Base-by-base conservation (phyloP, 2,113 vertebrate genomes). In the human (Homo sapiens) region DNA sequence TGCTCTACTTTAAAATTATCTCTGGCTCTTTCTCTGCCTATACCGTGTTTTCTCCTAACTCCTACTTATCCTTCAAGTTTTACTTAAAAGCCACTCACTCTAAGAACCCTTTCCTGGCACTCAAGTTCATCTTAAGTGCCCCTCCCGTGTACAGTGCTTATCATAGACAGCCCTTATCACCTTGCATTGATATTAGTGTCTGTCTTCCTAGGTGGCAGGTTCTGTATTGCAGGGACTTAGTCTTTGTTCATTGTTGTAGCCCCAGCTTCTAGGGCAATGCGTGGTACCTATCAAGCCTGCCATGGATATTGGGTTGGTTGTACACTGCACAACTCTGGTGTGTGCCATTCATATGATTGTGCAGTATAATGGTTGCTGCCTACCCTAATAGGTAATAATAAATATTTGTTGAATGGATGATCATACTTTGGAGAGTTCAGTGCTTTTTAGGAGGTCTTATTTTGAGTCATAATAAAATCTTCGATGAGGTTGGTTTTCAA, bases 401-500 rank as follows among this genome's bases (percentile, higher is more conserved):
- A 84, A 72, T 84, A 72, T 70, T 38, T 66, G 30, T 78, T 87
- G 43, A 86, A 59, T 50, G 50, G 86, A 30, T 72, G 66, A 95
- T 50, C 61, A 27, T 72, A 48, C 48, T 96, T 85, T 89, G 70
- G 79, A 89, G 85, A 89, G 32, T 70, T 79, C 27, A 90, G n/a
- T 78, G 79, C 23, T 89, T 96, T 95, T 89, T 68, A 52, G 27
- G 45, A 92, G n/a, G 11, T 64, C 83, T 16, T 89, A 23, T 48
- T 75, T 90, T 85, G 84, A 32, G 22, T 96, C 22, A 86, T 73
- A 50, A 55, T 64, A 73, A 93, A 85, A 85, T 85, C 61, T 79
- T 83, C 59, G 20, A 40, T 96, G 23, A 75, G 61, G 85, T 85
- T 93, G 10, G 52, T 72, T 85, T 90, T 55, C 27, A 90, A 80